A percentile compares a stretch with the other conserved stretches of the same genome.
Evolutionary conservation across 2,113 vertebrate genomes (phyloP).

Genomic region (Oceanodroma tethys): DNA sequence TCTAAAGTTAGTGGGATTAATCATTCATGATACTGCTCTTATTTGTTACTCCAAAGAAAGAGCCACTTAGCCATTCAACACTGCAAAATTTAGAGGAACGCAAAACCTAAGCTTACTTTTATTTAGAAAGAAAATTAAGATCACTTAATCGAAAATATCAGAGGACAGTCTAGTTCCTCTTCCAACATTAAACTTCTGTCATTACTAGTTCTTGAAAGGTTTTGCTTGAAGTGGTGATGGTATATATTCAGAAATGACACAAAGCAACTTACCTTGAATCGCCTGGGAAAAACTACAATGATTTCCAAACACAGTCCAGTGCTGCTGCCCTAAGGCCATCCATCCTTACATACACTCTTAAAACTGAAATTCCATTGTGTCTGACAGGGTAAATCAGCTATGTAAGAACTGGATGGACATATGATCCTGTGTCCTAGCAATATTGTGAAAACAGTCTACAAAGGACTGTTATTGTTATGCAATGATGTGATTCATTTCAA

Average conservation of each 20-base stretch:
- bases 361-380: not conserved
- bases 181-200: not conserved
- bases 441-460: not conserved
- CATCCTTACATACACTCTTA: not conserved
- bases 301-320: not conserved
- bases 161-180: not conserved
- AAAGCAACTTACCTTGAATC: not conserved
- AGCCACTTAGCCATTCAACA: not conserved
- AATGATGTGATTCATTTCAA: not conserved
- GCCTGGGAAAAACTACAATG: not conserved
- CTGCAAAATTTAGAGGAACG: not conserved
- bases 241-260: not conserved
- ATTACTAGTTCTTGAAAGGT: not conserved
- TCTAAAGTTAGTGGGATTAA: not conserved
- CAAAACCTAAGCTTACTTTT: not conserved
- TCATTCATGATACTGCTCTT: not conserved
- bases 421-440: not conserved
- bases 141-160: not conserved
- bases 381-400: not conserved
- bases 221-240: not conserved
- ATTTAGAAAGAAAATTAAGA: not conserved
- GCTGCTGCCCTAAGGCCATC: not conserved
- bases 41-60: not conserved
- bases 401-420: not conserved
- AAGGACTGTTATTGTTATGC: not conserved